phyloP scores from a whole-genome alignment of 2,797 vertebrate species.

The Gambelia wislizenii region DNA sequence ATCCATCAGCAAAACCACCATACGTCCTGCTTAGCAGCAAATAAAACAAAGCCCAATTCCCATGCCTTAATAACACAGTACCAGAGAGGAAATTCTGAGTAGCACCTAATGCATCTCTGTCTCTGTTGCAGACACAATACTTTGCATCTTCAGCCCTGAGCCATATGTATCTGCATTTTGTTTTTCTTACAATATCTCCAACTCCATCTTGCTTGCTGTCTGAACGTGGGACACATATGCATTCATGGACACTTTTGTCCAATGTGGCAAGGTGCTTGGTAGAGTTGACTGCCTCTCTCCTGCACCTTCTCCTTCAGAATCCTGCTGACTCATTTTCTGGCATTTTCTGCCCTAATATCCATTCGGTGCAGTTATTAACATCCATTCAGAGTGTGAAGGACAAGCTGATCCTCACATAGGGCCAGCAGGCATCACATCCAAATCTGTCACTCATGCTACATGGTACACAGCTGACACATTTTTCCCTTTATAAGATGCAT shows the following conservation, averaged over 20 bases:
- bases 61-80: background rate
- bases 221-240: background rate
- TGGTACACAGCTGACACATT: slow-evolving; percentile 46
- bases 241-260: background rate
- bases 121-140: background rate
- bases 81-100: background rate
- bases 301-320: slow-evolving; percentile 30
- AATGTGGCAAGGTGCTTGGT: background rate
- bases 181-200: background rate
- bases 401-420: slow-evolving; percentile 72
- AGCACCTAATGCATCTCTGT: rapidly evolving
- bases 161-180: background rate
- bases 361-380: slow-evolving; percentile 79
- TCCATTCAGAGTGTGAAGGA: slow-evolving; percentile 79
- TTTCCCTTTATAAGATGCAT: rapidly evolving
- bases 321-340: slow-evolving; percentile 68
- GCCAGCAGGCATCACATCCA: slow-evolving; percentile 66
- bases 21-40: background rate
- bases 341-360: slow-evolving; percentile 76
- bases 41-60: slow-evolving; percentile 21
- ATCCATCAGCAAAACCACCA: background rate
- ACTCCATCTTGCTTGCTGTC: background rate
- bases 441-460: slow-evolving; percentile 61
- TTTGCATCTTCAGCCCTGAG: background rate
- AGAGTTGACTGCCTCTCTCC: background rate